These are phyloP conservation scores for Timandra comae DNA, from an alignment of 2,888 invertebrate genomes.

Conservation along the genomic window DNA sequence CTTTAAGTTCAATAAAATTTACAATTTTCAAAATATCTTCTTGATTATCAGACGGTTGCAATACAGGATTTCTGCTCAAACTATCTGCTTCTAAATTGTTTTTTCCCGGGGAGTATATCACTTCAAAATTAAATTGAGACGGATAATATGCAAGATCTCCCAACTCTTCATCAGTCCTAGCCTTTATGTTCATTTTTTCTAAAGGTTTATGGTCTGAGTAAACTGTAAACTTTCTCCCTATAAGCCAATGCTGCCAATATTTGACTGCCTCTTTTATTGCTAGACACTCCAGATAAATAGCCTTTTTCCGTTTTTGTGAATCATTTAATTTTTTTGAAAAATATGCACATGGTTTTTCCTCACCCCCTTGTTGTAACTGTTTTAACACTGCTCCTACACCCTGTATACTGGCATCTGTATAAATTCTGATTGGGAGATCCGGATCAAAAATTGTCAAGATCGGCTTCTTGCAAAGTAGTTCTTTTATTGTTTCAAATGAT, in stretches of 20 bases:
- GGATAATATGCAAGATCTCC: slow-evolving; percentile 26
- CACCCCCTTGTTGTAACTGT: slow-evolving; percentile 1
- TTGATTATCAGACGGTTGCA: slow-evolving; percentile 10
- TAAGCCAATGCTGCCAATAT: slow-evolving; percentile 22
- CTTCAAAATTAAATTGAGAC: slow-evolving; percentile 26
- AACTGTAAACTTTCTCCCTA: slow-evolving; percentile 18
- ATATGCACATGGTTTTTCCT: too few relatives aligned
- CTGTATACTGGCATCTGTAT: slow-evolving; percentile 11
- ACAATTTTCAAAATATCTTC: slow-evolving; percentile 22
- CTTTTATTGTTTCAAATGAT: slow-evolving; percentile 18
- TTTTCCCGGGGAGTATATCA: slow-evolving; percentile 19
- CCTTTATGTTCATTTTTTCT: slow-evolving; percentile 1
- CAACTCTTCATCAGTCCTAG: slow-evolving; percentile 24
- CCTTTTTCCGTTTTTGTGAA: neutral
- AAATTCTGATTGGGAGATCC: slow-evolving; percentile 10
- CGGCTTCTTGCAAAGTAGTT: slow-evolving; percentile 14
- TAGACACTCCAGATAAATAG: slow-evolving; percentile 20
- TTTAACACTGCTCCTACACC: slow-evolving; percentile 10
- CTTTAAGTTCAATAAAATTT: slow-evolving; percentile 17
- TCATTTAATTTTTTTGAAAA: too few relatives aligned
- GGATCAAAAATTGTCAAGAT: slow-evolving; percentile 11
- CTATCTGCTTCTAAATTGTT: slow-evolving; percentile 5
- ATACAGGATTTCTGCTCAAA: too few relatives aligned
- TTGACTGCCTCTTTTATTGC: slow-evolving; percentile 21
- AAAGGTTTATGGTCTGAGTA: slow-evolving; percentile 21